A percentile compares a stretch with the other conserved stretches of the same genome.
phyloP scores from a whole-genome alignment of 2,113 vertebrate genomes.

The Trichomycterus rosablanca region DNA sequence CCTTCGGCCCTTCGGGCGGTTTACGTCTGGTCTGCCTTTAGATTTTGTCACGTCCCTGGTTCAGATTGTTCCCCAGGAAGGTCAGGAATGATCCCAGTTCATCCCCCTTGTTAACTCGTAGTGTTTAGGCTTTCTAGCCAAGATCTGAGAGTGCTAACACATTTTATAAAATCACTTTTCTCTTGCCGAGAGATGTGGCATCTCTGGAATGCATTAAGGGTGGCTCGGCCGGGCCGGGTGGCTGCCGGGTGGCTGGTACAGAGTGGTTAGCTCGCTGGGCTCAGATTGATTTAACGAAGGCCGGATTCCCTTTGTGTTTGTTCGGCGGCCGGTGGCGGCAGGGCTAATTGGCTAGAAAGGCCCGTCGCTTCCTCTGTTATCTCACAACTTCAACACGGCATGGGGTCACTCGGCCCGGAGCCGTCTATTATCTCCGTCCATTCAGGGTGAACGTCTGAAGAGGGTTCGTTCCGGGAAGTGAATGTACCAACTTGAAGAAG shows the following conservation, averaged over 20 bases:
- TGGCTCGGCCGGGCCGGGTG: not conserved
- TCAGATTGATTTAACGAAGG: constrained; percentile 91
- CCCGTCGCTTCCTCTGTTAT: constrained; percentile 72
- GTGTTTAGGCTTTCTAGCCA: not conserved
- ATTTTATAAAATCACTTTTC: too few species aligned
- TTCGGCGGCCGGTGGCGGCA: constrained; percentile 72
- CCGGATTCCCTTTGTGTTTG: constrained; percentile 83
- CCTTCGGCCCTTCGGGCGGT: too few species aligned
- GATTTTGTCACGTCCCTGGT: too few species aligned
- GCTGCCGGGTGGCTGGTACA: constrained; percentile 24
- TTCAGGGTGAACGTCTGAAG: too few species aligned
- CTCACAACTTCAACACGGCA: constrained; percentile 75
- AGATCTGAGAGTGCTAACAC: too few species aligned
- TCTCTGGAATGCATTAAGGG: not conserved
- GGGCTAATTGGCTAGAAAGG: constrained; percentile 95
- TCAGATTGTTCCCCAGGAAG: too few species aligned
- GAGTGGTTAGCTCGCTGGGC: constrained; percentile 88
- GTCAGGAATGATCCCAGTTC: too few species aligned
- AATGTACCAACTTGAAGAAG: too few species aligned
- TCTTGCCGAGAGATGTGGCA: too few species aligned
- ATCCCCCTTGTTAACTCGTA: too few species aligned
- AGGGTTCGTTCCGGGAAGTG: too few species aligned
- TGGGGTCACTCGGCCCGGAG: constrained; percentile 75
- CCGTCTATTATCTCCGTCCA: constrained; percentile 69
- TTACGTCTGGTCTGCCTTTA: too few species aligned